Evolutionary conservation across 2,797 vertebrate genomes (phyloP).

Genomic region (Channallabes apus): DNA sequence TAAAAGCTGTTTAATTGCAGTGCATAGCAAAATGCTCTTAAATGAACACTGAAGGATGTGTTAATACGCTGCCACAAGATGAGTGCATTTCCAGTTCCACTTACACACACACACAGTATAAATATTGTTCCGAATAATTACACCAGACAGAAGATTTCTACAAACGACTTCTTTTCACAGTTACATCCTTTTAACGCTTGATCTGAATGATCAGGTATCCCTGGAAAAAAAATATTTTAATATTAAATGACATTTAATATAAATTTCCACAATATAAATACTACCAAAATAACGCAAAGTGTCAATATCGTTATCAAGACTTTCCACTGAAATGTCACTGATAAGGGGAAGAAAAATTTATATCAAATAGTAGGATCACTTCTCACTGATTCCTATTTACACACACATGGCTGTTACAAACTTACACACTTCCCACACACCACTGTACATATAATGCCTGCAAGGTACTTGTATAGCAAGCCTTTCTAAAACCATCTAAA

Average conservation of each 20-base stretch:
- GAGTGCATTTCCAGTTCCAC: slow-evolving; percentile 19
- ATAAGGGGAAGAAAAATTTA: background rate
- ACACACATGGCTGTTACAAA: background rate
- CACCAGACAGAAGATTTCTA: slow-evolving; percentile 20
- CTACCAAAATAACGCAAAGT: slow-evolving; percentile 20
- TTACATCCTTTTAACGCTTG: background rate
- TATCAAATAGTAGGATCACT: background rate
- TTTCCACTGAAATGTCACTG: slow-evolving; percentile 24
- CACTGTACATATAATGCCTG: background rate
- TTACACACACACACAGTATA: slow-evolving; percentile 5
- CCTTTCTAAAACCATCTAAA: slow-evolving; percentile 20
- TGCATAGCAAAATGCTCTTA: slow-evolving; percentile 9
- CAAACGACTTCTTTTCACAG: slow-evolving; percentile 8
- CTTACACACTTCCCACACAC: background rate
- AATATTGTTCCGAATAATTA: background rate
- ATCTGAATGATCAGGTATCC: background rate
- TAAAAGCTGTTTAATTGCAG: slow-evolving; percentile 40
- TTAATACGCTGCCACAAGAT: background rate
- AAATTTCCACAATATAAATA: slow-evolving; percentile 13
- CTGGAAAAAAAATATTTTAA: background rate
- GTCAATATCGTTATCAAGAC: background rate
- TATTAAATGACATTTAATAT: slow-evolving; percentile 9
- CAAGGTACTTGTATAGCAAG: background rate
- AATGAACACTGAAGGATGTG: slow-evolving; percentile 21
- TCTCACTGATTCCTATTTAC: background rate